Conservation (phyloP, 2,797 vertebrate genomes). For the Takifugu rubripes region DNA sequence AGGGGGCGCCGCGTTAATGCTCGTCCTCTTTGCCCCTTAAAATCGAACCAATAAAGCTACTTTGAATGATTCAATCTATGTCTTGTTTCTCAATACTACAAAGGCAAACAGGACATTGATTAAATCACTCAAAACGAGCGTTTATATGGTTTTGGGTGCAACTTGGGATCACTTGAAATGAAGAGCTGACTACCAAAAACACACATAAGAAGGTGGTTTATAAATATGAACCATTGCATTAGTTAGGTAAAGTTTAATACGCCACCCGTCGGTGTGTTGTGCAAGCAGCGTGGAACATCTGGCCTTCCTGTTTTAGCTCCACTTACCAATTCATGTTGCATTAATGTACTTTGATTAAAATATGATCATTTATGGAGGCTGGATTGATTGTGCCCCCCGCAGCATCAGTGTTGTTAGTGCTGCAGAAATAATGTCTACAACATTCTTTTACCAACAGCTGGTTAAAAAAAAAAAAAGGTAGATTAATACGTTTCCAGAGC, state of each 20-base stretch:
- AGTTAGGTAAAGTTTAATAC: background rate
- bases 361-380: conserved; percentile 28
- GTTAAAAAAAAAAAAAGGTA: background rate
- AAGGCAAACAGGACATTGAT: too few species aligned
- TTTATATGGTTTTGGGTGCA: too few species aligned
- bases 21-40: conserved; percentile 4
- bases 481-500: background rate
- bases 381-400: background rate
- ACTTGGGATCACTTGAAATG: too few species aligned
- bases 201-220: background rate
- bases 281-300: conserved; percentile 2
- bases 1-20: background rate
- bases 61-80: conserved; percentile 3
- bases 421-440: background rate
- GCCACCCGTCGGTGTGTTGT: background rate
- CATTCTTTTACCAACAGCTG: background rate
- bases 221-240: conserved; percentile 1
- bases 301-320: conserved; percentile 21
- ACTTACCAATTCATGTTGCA: conserved; percentile 26
- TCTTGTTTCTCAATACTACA: conserved; percentile 1
- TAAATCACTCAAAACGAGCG: too few species aligned
- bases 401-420: background rate
- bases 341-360: conserved; percentile 37
- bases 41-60: background rate
- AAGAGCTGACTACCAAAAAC: conserved; percentile 5